Evolutionary conservation across 2,888 invertebrate genomes (phyloP), one percentile per base, ranked within the genome.

Genomic region (Craniophora ligustri): DNA sequence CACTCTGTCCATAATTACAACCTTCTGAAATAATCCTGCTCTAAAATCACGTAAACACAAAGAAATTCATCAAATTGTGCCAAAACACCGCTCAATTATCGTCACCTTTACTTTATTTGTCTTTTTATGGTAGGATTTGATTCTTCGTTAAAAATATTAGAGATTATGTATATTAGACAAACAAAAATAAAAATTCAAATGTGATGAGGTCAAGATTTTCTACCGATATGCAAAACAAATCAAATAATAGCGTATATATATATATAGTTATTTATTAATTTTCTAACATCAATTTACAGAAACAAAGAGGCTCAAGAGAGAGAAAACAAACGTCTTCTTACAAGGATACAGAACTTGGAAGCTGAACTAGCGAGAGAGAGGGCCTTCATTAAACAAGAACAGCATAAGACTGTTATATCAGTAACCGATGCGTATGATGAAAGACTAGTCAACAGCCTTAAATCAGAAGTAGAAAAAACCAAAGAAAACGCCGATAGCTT

Each of bases 221-320:
- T n/a, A n/a, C n/a, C n/a, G n/a, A n/a, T n/a, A n/a, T n/a, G n/a
- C n/a, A n/a, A n/a, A n/a, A n/a, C n/a, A n/a, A n/a, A n/a, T n/a
- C n/a, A n/a, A n/a, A n/a, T n/a, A n/a, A n/a, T n/a, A n/a, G n/a
- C n/a, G n/a, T n/a, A n/a, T n/a, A n/a, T n/a, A n/a, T n/a, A n/a
- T n/a, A n/a, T n/a, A n/a, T n/a, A n/a, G n/a, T n/a, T n/a, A n/a
- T n/a, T 15, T 28, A 4, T 5, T 32, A 11, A n/a, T 16, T 7
- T 4, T 13, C 18, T 1, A 19, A 11, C 8, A 34, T n/a, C 5
- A 5, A 14, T 35, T 6, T 21, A 45, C 72, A 94, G 97, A 78
- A 97, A 97, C 80, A 98, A 97, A 80, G 97, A 97, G 86, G 96
- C 96, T 0, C 95, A 97, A 78, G 97, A 96, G 73, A 92, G 97